Evolutionary conservation across 2,888 invertebrate genomes (phyloP).

Genomic region (Thereva nobilitata): DNA sequence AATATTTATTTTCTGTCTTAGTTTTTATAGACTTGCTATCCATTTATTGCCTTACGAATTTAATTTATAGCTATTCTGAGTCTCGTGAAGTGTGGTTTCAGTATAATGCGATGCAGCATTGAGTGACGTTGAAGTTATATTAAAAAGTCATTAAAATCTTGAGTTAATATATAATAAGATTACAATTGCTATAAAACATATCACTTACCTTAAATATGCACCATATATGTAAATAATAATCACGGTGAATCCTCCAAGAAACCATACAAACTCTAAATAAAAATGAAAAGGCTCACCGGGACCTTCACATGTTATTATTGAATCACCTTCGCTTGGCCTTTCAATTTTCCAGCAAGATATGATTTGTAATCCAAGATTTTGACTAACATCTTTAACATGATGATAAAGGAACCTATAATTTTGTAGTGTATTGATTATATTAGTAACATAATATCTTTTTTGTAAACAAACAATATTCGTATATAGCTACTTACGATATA

Average conservation of each 20-base stretch:
- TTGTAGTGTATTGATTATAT: constrained; percentile 25
- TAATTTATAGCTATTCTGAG: no score
- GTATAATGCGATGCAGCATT: no score
- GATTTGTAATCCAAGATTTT: constrained; percentile 42
- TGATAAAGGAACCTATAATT: constrained; percentile 40
- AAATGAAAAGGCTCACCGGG: constrained; percentile 79
- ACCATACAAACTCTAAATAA: constrained; percentile 78
- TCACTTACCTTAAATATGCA: constrained; percentile 65
- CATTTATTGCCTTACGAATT: no score
- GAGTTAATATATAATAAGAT: constrained; percentile 12
- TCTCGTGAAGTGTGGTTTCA: no score
- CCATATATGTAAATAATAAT: constrained; percentile 71
- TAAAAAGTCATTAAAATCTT: neutral
- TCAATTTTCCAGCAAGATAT: constrained; percentile 60
- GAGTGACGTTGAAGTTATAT: no score
- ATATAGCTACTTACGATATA: constrained; percentile 51
- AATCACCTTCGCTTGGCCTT: constrained; percentile 36
- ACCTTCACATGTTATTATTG: constrained; percentile 75
- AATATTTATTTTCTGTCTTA: no score
- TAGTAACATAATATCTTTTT: constrained; percentile 18
- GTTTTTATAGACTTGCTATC: no score
- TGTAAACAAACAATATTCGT: neutral
- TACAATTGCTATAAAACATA: neutral
- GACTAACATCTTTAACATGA: constrained; percentile 42
- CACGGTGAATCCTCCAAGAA: constrained; percentile 72